Percentiles rank a stretch among this genome's conserved stretches.
Evolutionary conservation across 2,797 vertebrate species (phyloP).

Genomic region (Phataginus tricuspis): DNA sequence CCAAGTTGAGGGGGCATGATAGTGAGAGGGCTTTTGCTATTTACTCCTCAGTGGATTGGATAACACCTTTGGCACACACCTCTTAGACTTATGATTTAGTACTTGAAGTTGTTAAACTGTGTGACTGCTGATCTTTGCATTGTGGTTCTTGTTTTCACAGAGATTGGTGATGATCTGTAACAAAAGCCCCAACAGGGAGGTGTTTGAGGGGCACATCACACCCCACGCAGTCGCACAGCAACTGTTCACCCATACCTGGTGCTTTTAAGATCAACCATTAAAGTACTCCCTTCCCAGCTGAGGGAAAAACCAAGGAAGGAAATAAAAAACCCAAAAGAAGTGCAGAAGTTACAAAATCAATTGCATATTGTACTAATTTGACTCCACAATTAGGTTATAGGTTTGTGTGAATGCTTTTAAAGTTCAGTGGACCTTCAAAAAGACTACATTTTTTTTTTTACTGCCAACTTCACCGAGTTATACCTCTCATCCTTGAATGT

Average conservation of each 20-base stretch:
- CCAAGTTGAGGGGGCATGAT: background rate
- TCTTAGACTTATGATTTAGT: constrained; percentile 34
- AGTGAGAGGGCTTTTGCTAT: background rate
- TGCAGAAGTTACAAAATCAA: background rate
- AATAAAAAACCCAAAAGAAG: background rate
- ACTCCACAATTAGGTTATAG: background rate
- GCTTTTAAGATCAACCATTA: background rate
- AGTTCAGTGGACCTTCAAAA: background rate
- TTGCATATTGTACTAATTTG: background rate
- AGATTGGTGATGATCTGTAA: constrained; percentile 33
- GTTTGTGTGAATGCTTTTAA: background rate
- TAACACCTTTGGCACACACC: constrained; percentile 61
- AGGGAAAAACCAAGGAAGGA: background rate
- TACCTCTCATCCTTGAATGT: background rate
- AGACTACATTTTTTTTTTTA: background rate
- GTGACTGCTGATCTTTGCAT: constrained; percentile 60
- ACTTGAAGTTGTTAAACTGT: constrained; percentile 59
- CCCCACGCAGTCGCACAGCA: background rate
- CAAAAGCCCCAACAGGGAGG: constrained; percentile 34
- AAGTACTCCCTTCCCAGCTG: background rate
- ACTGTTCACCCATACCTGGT: background rate
- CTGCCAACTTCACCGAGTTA: background rate
- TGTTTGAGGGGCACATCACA: background rate
- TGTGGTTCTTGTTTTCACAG: constrained; percentile 66
- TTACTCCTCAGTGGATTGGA: background rate